Evolutionary conservation across 2,888 invertebrate genomes (phyloP), one percentile per base, ranked within the genome.

Genomic region (Cetonia aurata): DNA sequence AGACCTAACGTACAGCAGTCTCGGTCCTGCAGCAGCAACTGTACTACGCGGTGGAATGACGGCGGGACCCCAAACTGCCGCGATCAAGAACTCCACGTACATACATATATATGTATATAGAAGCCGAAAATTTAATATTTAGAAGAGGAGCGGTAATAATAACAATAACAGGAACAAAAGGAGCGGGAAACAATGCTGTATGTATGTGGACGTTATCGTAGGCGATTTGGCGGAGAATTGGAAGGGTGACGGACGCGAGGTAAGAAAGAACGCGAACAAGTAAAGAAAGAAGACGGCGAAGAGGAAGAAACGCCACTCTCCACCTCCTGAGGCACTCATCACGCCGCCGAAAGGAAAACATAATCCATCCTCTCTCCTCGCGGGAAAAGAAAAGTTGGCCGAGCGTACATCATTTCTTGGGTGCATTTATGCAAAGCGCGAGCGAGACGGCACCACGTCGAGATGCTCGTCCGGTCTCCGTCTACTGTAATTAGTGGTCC

Each of bases 401-500:
- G 79, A 80, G 80, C 82, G 78, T 79, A 79, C 78, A 79, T 79
- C 79, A 80, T 78, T 77, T 77, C 79, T 79, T 83, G 74, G 62
- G 75, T 77, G 84, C 83, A 84, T 81, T 83, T 84, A 84, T 84
- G 83, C 84, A 84, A 84, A 84, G 82, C 53, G 65, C 56, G 69
- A 60, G 33, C 42, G 68, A 53, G 71, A 59, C 62, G 70, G 71
- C 60, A 72, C 72, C 74, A 70, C 19, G 66, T 41, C 41, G 57
- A 65, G 69, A 59, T 50, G 69, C 52, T 50, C 57, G 53, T 33
- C 31, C 69, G 52, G 44, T 68, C 67, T 67, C 73, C 71, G 70
- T 83, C 84, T 80, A 79, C 76, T 75, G 84, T 84, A 84, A 84
- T 84, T 84, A 84, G 84, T 83, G 84, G 84, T 84, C 83, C 80